Evolutionary conservation across 1,140 invertebrate genomes (phyloP).

Genomic region (Lucilia cuprina): DNA sequence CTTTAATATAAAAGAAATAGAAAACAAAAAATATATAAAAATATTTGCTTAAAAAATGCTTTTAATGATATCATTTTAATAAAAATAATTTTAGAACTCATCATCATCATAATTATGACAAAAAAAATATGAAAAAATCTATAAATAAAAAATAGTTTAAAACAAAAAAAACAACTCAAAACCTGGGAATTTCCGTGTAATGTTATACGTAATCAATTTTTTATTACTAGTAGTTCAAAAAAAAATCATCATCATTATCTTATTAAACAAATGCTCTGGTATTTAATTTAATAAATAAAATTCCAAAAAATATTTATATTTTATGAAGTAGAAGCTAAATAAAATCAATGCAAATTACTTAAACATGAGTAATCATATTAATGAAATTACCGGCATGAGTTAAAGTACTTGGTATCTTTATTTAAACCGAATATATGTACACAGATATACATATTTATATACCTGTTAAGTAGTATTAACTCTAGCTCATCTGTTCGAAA

Average conservation of each 20-base stretch:
- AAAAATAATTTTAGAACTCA: no score
- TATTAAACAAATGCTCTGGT: background rate
- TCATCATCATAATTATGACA: background rate
- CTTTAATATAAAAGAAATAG: no score
- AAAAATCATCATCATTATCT: background rate
- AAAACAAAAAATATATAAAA: no score
- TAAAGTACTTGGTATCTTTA: background rate
- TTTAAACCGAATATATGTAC: no score
- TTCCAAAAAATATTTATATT: background rate
- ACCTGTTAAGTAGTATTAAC: background rate
- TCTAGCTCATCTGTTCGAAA: background rate
- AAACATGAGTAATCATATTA: slow-evolving; percentile 22
- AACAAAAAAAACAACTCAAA: background rate
- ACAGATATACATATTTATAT: no score
- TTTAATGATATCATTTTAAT: no score
- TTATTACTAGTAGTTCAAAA: no score
- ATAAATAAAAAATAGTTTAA: no score
- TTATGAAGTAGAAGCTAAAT: background rate
- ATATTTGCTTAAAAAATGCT: no score
- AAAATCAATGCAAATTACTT: slow-evolving; percentile 21
- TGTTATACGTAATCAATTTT: background rate
- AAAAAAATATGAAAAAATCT: background rate
- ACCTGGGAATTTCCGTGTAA: background rate
- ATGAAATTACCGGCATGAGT: background rate
- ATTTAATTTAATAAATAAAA: background rate